Conservation (phyloP, 1,140 invertebrate genomes). For the Scaptomyza graminum region DNA sequence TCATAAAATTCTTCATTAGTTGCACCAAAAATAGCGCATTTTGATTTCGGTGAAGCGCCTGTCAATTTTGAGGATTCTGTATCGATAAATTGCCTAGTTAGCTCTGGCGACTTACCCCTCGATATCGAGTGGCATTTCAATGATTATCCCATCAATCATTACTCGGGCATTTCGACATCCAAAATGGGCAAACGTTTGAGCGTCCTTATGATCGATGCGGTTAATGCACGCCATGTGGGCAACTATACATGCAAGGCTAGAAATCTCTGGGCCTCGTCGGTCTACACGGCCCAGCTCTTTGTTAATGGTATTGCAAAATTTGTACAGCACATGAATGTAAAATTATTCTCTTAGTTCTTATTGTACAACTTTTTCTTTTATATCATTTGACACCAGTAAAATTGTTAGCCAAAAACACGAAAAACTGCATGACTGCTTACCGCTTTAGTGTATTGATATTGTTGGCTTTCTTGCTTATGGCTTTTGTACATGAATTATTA, state of each 20-base stretch:
- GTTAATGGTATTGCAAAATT: slow-evolving; percentile 69
- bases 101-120: slow-evolving; percentile 87
- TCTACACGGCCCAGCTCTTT: slow-evolving; percentile 73
- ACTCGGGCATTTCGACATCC: slow-evolving; percentile 84
- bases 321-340: slow-evolving; percentile 63
- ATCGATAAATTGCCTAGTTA: slow-evolving; percentile 86
- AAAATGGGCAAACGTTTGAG: slow-evolving; percentile 86
- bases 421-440: slow-evolving; percentile 62
- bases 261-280: slow-evolving; percentile 87
- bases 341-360: slow-evolving; percentile 30
- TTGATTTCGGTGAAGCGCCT: slow-evolving; percentile 86
- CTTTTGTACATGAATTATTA: slow-evolving; percentile 25
- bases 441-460: slow-evolving; percentile 26
- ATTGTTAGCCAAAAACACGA: slow-evolving; percentile 25
- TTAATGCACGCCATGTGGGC: slow-evolving; percentile 85
- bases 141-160: slow-evolving; percentile 84
- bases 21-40: slow-evolving; percentile 87
- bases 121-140: slow-evolving; percentile 87
- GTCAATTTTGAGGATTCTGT: slow-evolving; percentile 87
- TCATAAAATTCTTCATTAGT: slow-evolving; percentile 83
- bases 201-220: slow-evolving; percentile 85
- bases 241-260: slow-evolving; percentile 88
- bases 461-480: slow-evolving; percentile 46
- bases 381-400: slow-evolving; percentile 80
- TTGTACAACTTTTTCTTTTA: slow-evolving; percentile 55